phyloP scores from a whole-genome alignment of 1,140 invertebrate genomes.

The Archivesica marissinica region DNA sequence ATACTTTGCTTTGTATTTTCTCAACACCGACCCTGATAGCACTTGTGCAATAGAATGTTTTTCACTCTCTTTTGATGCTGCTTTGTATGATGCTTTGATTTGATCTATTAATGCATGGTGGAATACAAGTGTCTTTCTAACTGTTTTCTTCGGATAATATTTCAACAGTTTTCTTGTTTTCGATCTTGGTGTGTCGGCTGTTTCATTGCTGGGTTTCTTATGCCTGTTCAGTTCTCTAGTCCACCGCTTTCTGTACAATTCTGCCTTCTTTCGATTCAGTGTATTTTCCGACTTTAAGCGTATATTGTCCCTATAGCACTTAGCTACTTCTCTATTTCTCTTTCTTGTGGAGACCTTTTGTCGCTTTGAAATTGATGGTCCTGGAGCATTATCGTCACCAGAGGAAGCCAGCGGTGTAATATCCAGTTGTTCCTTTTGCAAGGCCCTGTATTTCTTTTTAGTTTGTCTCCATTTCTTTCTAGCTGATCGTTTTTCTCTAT shows the following conservation, averaged over 20 bases:
- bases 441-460: neutral
- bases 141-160: neutral
- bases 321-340: conserved; percentile 1
- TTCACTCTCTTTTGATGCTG: neutral
- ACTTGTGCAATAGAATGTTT: neutral
- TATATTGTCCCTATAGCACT: conserved; percentile 10
- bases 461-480: conserved; percentile 48
- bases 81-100: conserved; percentile 2
- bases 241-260: neutral
- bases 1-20: conserved; percentile 9
- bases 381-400: neutral
- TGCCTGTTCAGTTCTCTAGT: neutral
- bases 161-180: conserved; percentile 19
- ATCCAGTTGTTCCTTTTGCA: neutral
- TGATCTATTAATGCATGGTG: conserved; percentile 7
- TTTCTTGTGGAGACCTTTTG: neutral
- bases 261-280: neutral
- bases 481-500: conserved; percentile 25
- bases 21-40: conserved; percentile 17
- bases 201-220: neutral
- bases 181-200: conserved; percentile 23
- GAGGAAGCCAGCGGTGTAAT: conserved; percentile 29
- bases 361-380: neutral
- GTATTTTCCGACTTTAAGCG: neutral
- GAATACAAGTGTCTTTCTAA: conserved; percentile 19